Conservation (phyloP, 2,888 invertebrate genomes). For the Acrobasis consociella region DNA sequence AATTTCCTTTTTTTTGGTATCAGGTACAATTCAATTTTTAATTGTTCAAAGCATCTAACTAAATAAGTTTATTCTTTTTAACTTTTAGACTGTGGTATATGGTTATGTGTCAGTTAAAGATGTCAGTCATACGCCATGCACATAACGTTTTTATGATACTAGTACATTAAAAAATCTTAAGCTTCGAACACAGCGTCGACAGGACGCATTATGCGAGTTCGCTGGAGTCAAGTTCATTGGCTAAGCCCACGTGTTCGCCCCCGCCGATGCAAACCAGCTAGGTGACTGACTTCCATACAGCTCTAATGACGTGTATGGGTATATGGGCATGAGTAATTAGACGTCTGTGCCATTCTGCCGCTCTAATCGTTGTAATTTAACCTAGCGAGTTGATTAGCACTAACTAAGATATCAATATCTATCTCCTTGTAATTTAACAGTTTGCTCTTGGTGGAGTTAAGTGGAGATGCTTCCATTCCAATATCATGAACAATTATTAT, state of each 20-base stretch:
- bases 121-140: no score
- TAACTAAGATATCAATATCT: not conserved
- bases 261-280: conserved; percentile 50
- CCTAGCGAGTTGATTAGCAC: not conserved
- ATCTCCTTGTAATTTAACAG: no score
- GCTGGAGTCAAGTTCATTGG: conserved; percentile 73
- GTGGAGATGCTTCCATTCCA: no score
- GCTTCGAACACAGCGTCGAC: conserved; percentile 27
- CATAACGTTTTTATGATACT: no score
- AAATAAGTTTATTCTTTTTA: no score
- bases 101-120: no score
- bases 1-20: no score
- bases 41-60: no score
- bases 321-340: conserved; percentile 52
- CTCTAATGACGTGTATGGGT: conserved; percentile 56
- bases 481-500: no score
- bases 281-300: conserved; percentile 70
- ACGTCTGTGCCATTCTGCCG: conserved; percentile 6
- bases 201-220: conserved; percentile 58
- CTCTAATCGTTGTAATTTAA: not conserved
- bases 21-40: no score
- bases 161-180: not conserved
- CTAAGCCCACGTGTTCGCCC: conserved; percentile 70
- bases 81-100: no score
- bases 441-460: no score